Base-by-base conservation (phyloP, 1,140 invertebrate species). In the Doryteuthis pealeii region DNA sequence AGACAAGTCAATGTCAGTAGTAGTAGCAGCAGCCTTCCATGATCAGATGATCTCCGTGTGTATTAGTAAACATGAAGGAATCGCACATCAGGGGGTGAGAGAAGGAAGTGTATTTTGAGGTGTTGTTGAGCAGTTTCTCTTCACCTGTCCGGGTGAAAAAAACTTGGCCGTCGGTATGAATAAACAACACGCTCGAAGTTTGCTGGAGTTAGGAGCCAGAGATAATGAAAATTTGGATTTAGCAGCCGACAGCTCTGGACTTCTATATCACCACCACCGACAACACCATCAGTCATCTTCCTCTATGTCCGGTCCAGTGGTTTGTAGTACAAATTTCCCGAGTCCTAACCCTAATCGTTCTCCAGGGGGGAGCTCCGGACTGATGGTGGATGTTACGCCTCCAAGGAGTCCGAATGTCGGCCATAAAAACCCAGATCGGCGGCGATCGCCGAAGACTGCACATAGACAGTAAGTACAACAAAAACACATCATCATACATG, bases 171-270 rank as follows among this genome's bases (percentile, higher is more conserved):
- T 10, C 5, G 18, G 18, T 28, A 62, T 62, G 54, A 62, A 62
- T 62, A 62, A 62, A 62, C 54, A 62, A 62, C 54, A 62, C 18
- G 54, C 54, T 22, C 54, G 54, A 62, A 62, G 54, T 22, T 62
- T 62, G 26, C 18, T 62, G 54, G 54, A 62, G 54, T 22, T 62
- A 5, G 54, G 54, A 62, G 35, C 4, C 35, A 12, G 54, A 28
- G 54, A 62, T 62, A 28, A 12, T n/a, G 54, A 62, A n/a, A 62
- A 62, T 62, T 22, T 62, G 54, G 54, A 62, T 22, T 62, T 62
- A 62, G 54, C 54, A 62, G 54, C 54, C 54, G 54, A 62, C 54
- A 62, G 5, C 26, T 18, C 12, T 62, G 54, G 54, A 62, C 22
- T 62, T 62, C 6, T 62, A 62, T n/a, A n/a, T n/a, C n/a, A n/a